These are phyloP conservation scores for Formica exsecta DNA, from an alignment of 1,140 invertebrate species.

Conservation along the genomic window DNA sequence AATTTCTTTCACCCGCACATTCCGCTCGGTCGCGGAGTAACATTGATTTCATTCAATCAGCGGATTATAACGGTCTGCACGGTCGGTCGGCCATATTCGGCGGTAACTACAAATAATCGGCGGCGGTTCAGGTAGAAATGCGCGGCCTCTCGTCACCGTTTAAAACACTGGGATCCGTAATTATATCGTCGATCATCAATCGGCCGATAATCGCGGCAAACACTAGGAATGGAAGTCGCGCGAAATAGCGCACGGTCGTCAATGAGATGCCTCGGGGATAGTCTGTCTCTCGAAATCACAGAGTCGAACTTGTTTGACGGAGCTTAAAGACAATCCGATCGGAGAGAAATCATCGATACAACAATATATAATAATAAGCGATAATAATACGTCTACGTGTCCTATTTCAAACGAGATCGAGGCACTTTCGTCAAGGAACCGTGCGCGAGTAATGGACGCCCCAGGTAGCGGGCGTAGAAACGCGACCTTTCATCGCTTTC, in stretches of 20 bases:
- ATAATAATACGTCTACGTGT: conserved; percentile 27
- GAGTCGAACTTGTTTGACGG: neutral
- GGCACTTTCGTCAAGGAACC: conserved; percentile 35
- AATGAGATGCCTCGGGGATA: neutral
- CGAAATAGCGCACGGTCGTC: conserved; percentile 52
- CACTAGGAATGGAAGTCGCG: conserved; percentile 36
- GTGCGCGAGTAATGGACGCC: conserved; percentile 29
- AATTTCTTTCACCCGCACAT: conserved; percentile 53
- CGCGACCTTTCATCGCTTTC: conserved; percentile 51
- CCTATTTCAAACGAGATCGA: conserved; percentile 21
- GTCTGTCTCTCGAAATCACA: neutral
- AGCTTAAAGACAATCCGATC: conserved; percentile 14
- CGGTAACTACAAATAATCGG: conserved; percentile 64
- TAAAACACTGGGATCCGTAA: conserved; percentile 60
- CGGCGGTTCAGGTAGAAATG: conserved; percentile 34
- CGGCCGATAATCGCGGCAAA: conserved; percentile 36
- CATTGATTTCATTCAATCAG: conserved; percentile 71
- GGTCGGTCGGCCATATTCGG: conserved; percentile 69
- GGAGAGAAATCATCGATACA: conserved; percentile 27
- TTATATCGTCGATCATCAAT: conserved; percentile 49
- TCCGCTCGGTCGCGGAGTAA: conserved; percentile 30
- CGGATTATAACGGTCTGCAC: conserved; percentile 70
- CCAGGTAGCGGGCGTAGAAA: conserved; percentile 49
- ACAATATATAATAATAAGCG: no score
- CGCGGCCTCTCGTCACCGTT: conserved; percentile 38